Percentiles rank a stretch among this genome's conserved stretches.
These are phyloP conservation scores for Eutrigla gurnardus DNA, from an alignment of 2,797 vertebrate genomes.

Conservation along the genomic window DNA sequence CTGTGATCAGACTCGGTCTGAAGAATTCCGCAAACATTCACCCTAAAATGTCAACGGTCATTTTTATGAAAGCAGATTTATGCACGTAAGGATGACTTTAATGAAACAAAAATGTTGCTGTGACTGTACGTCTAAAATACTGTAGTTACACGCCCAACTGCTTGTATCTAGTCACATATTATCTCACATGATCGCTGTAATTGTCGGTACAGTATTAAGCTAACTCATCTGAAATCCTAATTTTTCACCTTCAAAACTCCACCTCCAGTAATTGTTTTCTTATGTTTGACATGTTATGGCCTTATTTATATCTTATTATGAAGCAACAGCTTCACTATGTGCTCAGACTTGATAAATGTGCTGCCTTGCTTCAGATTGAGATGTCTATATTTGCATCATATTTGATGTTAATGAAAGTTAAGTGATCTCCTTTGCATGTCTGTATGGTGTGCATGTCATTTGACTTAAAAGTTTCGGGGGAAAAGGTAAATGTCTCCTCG, in stretches of 20 bases:
- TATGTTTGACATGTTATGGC: conserved; percentile 24
- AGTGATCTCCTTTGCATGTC: conserved; percentile 67
- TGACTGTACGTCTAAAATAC: conserved; percentile 18
- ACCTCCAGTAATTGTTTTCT: neutral
- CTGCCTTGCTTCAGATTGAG: conserved; percentile 23
- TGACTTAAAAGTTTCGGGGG: conserved; percentile 29
- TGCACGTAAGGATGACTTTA: neutral
- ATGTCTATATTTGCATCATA: conserved; percentile 55
- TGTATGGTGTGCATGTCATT: conserved; percentile 65
- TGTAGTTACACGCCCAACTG: conserved; percentile 19
- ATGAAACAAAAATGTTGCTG: neutral
- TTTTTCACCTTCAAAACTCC: conserved; percentile 1
- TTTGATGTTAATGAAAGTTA: conserved; percentile 41
- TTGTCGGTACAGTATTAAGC: conserved; percentile 5
- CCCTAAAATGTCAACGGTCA: conserved; percentile 6
- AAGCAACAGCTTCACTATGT: conserved; percentile 18
- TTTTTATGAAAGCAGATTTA: conserved; percentile 33
- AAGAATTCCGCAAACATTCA: conserved; percentile 15
- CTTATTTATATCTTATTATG: conserved; percentile 46
- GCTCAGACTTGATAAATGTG: conserved; percentile 27
- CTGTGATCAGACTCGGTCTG: conserved; percentile 54
- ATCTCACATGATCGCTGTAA: conserved; percentile 13
- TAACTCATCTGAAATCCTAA: neutral
- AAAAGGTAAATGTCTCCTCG: conserved; percentile 45
- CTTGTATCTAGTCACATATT: conserved; percentile 10